These are phyloP conservation scores for Saccostrea cuccullata DNA, from an alignment of 1,140 invertebrate species.

Conservation along the genomic window DNA sequence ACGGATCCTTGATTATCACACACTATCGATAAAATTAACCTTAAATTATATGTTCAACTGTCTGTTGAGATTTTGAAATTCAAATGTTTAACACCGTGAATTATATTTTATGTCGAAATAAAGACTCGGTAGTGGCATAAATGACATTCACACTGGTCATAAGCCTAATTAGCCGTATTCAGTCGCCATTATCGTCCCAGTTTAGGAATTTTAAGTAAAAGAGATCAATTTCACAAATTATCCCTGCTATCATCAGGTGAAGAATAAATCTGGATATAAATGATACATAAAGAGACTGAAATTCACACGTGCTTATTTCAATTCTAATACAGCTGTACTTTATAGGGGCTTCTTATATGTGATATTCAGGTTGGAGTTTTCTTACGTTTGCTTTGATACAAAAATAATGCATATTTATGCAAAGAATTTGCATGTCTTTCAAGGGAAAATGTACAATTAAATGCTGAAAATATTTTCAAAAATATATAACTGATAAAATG, in stretches of 20 bases:
- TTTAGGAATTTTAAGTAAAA: slow-evolving; percentile 37
- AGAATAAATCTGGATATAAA: slow-evolving; percentile 31
- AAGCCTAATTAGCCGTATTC: slow-evolving; percentile 35
- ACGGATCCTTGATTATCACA: neutral
- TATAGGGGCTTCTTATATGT: neutral
- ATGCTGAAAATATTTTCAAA: no score
- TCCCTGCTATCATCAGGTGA: slow-evolving; percentile 29
- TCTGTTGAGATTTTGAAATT: slow-evolving; percentile 29
- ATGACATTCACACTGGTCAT: slow-evolving; percentile 27
- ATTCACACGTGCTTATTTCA: slow-evolving; percentile 17
- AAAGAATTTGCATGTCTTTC: no score
- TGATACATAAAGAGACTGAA: slow-evolving; percentile 29
- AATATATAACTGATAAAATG: no score
- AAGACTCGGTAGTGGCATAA: slow-evolving; percentile 8
- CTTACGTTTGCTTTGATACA: neutral
- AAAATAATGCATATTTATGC: no score
- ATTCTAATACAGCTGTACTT: slow-evolving; percentile 4
- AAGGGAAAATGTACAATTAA: no score
- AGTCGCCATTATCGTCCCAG: neutral
- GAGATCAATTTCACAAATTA: slow-evolving; percentile 31
- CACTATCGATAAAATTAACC: slow-evolving; percentile 35
- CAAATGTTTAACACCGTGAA: slow-evolving; percentile 35
- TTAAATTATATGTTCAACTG: slow-evolving; percentile 38
- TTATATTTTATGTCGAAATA: slow-evolving; percentile 32
- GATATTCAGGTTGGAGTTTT: neutral